Evolutionary conservation across 2,113 vertebrate genomes (phyloP).

Genomic region (Clinocottus analis): DNA sequence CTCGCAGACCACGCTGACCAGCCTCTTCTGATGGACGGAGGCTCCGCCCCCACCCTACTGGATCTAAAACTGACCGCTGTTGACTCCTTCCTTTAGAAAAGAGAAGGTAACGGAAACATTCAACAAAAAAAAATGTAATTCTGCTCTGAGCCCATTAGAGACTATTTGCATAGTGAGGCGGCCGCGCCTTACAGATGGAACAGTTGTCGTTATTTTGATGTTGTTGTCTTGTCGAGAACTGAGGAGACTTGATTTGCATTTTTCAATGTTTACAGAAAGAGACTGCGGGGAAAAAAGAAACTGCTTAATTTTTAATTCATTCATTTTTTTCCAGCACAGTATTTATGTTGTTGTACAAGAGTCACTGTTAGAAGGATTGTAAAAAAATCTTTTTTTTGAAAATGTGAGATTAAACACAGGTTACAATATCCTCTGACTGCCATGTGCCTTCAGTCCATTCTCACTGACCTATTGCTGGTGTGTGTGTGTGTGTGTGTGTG

Average conservation of each 20-base stretch:
- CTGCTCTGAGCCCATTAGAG: conserved; percentile 91
- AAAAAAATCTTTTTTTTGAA: conserved; percentile 67
- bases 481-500: not conserved
- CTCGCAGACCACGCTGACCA: conserved; percentile 97
- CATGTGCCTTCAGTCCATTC: conserved; percentile 91
- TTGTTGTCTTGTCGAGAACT: conserved; percentile 82
- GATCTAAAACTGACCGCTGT: conserved; percentile 65
- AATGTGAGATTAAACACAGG: conserved; percentile 83
- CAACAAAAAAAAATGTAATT: conserved; percentile 85
- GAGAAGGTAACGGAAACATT: conserved; percentile 51
- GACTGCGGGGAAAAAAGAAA: conserved; percentile 78
- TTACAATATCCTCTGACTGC: conserved; percentile 91
- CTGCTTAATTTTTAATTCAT: conserved; percentile 81
- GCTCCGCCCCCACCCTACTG: conserved; percentile 11
- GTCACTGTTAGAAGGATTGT: conserved; percentile 89
- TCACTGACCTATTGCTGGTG: not conserved
- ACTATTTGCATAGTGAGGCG: conserved; percentile 90
- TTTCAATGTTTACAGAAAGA: conserved; percentile 83
- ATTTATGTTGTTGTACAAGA: conserved; percentile 98
- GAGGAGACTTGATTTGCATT: conserved; percentile 86
- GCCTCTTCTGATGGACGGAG: conserved; percentile 94
- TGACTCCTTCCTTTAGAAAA: conserved; percentile 58
- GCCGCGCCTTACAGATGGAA: conserved; percentile 85
- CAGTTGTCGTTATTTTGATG: conserved; percentile 79
- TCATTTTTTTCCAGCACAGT: conserved; percentile 87